A percentile compares a stretch with the other conserved stretches of the same genome.
Evolutionary conservation across 1,140 invertebrate species (phyloP).

Genomic region (Euwallacea similis): DNA sequence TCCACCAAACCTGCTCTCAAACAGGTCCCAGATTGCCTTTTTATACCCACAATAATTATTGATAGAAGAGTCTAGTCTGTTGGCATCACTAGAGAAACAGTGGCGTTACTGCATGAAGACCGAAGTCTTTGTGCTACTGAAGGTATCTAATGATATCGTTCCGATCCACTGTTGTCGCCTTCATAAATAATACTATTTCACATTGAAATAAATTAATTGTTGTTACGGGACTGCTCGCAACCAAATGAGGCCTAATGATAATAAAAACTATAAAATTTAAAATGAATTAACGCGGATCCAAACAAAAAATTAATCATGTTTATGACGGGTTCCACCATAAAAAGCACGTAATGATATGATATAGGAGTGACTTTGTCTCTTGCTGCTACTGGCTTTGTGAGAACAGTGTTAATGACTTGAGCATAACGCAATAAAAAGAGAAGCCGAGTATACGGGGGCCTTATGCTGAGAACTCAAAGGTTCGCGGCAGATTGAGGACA

Average conservation of each 20-base stretch:
- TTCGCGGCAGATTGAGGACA: no score
- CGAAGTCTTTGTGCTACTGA: no score
- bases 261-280: constrained; percentile 8
- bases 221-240: background rate
- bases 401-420: constrained; percentile 24
- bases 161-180: no score
- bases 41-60: no score
- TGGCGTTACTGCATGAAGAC: no score
- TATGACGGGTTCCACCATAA: constrained; percentile 11
- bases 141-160: no score
- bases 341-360: constrained; percentile 24
- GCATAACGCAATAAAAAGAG: constrained; percentile 1
- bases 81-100: no score
- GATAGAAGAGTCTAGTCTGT: no score
- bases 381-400: constrained; percentile 10
- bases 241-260: constrained; percentile 4
- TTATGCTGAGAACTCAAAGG: no score
- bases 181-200: background rate
- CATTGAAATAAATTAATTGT: background rate
- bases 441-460: background rate
- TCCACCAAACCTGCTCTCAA: no score
- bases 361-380: constrained; percentile 17
- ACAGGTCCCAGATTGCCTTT: no score
- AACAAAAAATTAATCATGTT: constrained; percentile 24
- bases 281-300: background rate